Conservation (phyloP, 1,140 invertebrate genomes). For the Drosophila takahashii region DNA sequence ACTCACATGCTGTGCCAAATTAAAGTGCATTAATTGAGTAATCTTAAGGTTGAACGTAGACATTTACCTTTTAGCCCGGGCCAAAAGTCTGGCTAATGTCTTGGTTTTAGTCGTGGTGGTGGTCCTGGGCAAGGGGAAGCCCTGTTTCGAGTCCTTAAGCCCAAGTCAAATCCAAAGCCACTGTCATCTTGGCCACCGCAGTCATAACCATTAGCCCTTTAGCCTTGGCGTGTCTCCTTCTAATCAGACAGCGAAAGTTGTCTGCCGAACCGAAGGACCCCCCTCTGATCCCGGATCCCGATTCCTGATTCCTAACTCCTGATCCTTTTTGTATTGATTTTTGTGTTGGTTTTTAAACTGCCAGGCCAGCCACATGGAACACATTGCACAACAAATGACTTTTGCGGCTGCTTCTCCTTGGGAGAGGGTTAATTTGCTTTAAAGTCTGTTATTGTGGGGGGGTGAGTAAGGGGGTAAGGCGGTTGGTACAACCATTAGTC, state of each 20-base stretch:
- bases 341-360: constrained; percentile 83
- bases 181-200: constrained; percentile 80
- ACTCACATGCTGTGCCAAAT: constrained; percentile 22
- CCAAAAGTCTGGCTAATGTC: constrained; percentile 38
- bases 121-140: constrained; percentile 18
- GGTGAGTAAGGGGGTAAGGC: not conserved
- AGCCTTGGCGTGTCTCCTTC: constrained; percentile 75
- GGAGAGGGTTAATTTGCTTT: constrained; percentile 84
- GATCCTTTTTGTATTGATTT: constrained; percentile 67
- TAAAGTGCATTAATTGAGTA: constrained; percentile 80
- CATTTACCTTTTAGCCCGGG: constrained; percentile 66
- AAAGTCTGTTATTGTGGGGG: constrained; percentile 52
- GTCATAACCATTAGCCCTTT: constrained; percentile 82
- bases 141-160: constrained; percentile 51
- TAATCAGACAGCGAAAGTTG: constrained; percentile 76
- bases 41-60: constrained; percentile 67
- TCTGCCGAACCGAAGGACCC: constrained; percentile 1
- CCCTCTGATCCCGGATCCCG: not conserved
- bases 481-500: constrained; percentile 61
- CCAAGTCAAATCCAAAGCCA: constrained; percentile 13
- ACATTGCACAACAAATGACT: constrained; percentile 83
- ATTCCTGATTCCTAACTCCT: not conserved
- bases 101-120: constrained; percentile 5
- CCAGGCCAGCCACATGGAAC: constrained; percentile 80
- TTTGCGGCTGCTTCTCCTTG: constrained; percentile 50